phyloP scores from a whole-genome alignment of 2,888 invertebrate genomes.

The Alitta virens region DNA sequence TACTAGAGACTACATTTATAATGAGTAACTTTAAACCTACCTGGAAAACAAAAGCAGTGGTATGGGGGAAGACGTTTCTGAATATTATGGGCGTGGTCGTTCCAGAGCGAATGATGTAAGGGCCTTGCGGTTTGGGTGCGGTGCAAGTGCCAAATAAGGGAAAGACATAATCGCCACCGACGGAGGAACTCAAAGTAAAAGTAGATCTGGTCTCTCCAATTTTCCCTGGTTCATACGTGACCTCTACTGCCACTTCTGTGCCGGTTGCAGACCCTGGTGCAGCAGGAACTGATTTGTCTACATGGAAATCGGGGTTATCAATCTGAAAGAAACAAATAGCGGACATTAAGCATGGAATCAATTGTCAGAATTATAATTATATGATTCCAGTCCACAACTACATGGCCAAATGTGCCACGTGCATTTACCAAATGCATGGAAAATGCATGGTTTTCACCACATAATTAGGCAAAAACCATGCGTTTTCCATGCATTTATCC shows the following conservation, averaged over 20 bases:
- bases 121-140: conserved; percentile 61
- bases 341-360: too few species aligned
- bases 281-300: conserved; percentile 55
- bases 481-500: too few species aligned
- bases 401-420: too few species aligned
- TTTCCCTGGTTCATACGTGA: conserved; percentile 56
- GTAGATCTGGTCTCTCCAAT: conserved; percentile 52
- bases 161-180: conserved; percentile 56
- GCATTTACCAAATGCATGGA: too few species aligned
- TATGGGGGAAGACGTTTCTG: conserved; percentile 58
- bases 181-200: conserved; percentile 45
- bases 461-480: too few species aligned
- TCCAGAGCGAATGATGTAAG: conserved; percentile 57
- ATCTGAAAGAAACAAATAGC: conserved; percentile 35
- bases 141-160: conserved; percentile 59
- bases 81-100: conserved; percentile 56
- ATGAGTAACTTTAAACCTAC: too few species aligned
- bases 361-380: too few species aligned
- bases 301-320: conserved; percentile 55
- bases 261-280: conserved; percentile 55
- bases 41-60: conserved; percentile 55
- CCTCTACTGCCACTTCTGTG: conserved; percentile 54
- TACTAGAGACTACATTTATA: too few species aligned
- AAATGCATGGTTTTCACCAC: too few species aligned
- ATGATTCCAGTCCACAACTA: too few species aligned